Percentiles rank a stretch among this genome's conserved stretches.
Evolutionary conservation across 2,113 vertebrate genomes (phyloP).

Genomic region (Emydocephalus ijimae): DNA sequence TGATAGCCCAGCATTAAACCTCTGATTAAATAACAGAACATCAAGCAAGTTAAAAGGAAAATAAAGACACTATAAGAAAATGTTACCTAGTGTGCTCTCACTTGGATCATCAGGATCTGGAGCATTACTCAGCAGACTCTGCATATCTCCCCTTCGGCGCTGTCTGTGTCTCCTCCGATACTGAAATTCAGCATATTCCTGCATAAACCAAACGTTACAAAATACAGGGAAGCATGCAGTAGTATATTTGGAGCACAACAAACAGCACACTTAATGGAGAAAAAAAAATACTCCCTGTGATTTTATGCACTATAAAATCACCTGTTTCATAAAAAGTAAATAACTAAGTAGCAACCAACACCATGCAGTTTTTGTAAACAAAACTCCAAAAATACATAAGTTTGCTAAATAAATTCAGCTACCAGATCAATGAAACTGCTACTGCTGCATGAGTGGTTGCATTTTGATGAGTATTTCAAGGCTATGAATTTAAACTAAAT

Average conservation of each 20-base stretch:
- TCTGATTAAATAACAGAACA: background rate
- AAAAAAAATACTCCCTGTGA: conserved; percentile 52
- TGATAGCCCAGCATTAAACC: background rate
- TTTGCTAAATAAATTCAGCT: conserved; percentile 26
- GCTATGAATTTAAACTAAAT: too few relatives aligned
- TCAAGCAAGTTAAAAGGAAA: background rate
- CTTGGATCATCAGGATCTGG: conserved; percentile 83
- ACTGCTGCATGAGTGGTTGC: conserved; percentile 62
- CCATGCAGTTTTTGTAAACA: conserved; percentile 57
- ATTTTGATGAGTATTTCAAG: conserved; percentile 29
- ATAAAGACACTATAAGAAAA: background rate
- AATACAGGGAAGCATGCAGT: conserved; percentile 75
- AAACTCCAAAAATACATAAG: conserved; percentile 26
- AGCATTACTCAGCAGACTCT: conserved; percentile 87
- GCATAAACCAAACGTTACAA: conserved; percentile 76
- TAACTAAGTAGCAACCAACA: conserved; percentile 46
- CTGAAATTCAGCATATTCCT: conserved; percentile 99
- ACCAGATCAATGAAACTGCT: conserved; percentile 26
- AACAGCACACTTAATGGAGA: conserved; percentile 57
- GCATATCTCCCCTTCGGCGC: conserved; percentile 87
- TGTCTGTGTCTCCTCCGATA: conserved; percentile 91
- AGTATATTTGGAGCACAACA: conserved; percentile 54
- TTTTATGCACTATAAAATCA: conserved; percentile 77
- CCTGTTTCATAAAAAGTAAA: conserved; percentile 49
- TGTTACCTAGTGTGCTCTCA: conserved; percentile 81